Base-by-base conservation (phyloP, 2,797 vertebrate species). In the Naso thynnoides region DNA sequence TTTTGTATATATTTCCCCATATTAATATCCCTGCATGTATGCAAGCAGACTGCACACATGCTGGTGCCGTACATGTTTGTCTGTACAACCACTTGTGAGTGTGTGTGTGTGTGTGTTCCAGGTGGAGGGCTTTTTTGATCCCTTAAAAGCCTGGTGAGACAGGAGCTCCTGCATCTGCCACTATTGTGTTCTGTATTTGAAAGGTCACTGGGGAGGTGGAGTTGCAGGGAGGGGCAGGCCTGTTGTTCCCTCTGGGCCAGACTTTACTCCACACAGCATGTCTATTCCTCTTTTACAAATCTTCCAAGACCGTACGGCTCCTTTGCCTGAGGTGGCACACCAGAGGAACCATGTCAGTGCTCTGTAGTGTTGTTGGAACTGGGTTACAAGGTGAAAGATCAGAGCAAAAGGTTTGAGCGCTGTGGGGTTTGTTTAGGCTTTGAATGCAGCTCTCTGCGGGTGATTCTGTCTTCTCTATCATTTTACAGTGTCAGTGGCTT, bases 191-290 rank as follows among this genome's bases (percentile, higher is more conserved):
- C 78, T 82, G 45, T 74, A 3, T 59, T 27, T 68, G 80, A 90
- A 92, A 94, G 92, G 93, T 93, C 92, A 92, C 57, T 7, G 58
- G 68, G 82, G 86, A 82, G 82, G 76, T 68, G 81, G 81, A 70
- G 82, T 79, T 79, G 78, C 73, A 83, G 72, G 55, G 76, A 70
- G 66, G 70, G 74, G 73, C 78, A 57, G 83, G 73, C 71, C 82
- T 82, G 73, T 82, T 73, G 83, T 81, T 90, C 81, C 85, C 84
- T 70, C 64, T 84, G 86, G 85, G 76, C 86, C 78, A 71, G 78
- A 79, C 80, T 84, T 86, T 73, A 68, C 87, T 81, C 83, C 50
- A 56, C 64, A 61, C 70, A 70, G 54, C 72, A 48, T 67, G 82
- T 78, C 70, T 82, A 27, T 78, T 84, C 85, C 61, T 88, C 88